These are phyloP conservation scores for Priocnemis perturbator DNA, from an alignment of 2,888 invertebrate species.

Conservation along the genomic window DNA sequence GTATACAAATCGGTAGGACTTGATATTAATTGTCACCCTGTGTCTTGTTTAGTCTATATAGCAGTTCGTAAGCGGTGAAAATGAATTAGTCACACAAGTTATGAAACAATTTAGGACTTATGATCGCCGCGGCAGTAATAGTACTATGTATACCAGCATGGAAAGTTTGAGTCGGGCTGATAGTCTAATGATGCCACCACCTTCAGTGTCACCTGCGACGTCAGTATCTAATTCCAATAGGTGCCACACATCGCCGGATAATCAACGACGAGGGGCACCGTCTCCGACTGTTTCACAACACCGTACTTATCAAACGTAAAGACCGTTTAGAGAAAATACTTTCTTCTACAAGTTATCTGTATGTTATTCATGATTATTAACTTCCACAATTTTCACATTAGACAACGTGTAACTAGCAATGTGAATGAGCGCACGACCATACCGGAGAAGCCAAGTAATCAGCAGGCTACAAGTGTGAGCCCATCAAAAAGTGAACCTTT, in stretches of 20 bases:
- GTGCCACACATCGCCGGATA: conserved; percentile 55
- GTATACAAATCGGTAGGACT: conserved; percentile 63
- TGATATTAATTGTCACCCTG: background rate
- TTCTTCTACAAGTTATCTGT: conserved; percentile 12
- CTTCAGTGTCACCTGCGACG: conserved; percentile 62
- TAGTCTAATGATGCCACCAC: conserved; percentile 64
- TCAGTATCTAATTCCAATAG: conserved; percentile 58
- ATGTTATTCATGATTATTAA: conserved; percentile 3
- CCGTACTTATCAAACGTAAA: conserved; percentile 62
- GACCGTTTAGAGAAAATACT: conserved; percentile 13
- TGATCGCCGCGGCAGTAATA: conserved; percentile 73
- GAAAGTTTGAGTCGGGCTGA: conserved; percentile 70
- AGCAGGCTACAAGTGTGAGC: conserved; percentile 51
- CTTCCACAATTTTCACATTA: conserved; percentile 34
- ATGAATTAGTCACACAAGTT: background rate
- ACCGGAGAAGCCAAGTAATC: conserved; percentile 55
- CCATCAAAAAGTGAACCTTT: conserved; percentile 60
- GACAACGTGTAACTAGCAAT: conserved; percentile 59
- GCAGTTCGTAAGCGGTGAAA: background rate
- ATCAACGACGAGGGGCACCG: conserved; percentile 51
- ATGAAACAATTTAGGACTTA: conserved; percentile 56
- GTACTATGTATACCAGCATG: conserved; percentile 73
- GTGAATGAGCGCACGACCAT: conserved; percentile 49
- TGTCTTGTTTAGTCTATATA: background rate
- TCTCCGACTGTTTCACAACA: conserved; percentile 57